Evolutionary conservation across 1,140 invertebrate genomes (phyloP), one percentile per base, ranked within the genome.

Genomic region (Calliopsis andreniformis): DNA sequence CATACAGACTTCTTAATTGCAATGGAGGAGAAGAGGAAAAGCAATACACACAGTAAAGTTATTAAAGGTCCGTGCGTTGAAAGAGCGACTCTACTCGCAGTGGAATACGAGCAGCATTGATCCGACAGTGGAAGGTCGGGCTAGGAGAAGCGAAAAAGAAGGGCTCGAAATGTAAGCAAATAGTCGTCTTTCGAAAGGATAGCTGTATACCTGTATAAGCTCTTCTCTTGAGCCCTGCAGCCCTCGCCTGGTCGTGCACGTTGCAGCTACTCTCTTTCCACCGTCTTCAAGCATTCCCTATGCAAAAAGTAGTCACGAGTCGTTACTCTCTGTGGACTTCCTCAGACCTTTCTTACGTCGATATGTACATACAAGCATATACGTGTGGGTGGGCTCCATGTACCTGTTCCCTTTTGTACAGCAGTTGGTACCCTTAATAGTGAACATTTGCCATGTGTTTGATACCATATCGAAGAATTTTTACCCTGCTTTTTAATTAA

Each of bases 221-320:
- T 79, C 64, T 77, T 67, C 76, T 68, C 64, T 28, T 63, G 66
- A 61, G 63, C 55, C 67, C 79, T 72, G 64, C 68, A 80, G 59
- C 61, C 63, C 32, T 75, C 63, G 43, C 32, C 45, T 67, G n/a
- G 49, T 56, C 64, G 51, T 62, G 62, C n/a, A 55, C 42, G 55
- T 75, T 59, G 16, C 62, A 42, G 51, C 73, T 49, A 64, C 55
- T 23, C 55, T 23, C 53, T 76, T 63, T 68, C 70, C 75, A 23
- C 20, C 51, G 63, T 78, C 43, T 70, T 73, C 66, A 39, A 42
- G 32, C 71, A 82, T 85, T 82, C 59, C 43, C 79, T 78, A 80
- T 84, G 83, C 67, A 87, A 87, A 88, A 88, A 80, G 84, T 82
- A 85, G 85, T 87, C 79, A 82, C 82, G 82, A 87, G 80, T 87